Evolutionary conservation across 2,797 vertebrate genomes (phyloP).

Genomic region (Benthosema pterotum): DNA sequence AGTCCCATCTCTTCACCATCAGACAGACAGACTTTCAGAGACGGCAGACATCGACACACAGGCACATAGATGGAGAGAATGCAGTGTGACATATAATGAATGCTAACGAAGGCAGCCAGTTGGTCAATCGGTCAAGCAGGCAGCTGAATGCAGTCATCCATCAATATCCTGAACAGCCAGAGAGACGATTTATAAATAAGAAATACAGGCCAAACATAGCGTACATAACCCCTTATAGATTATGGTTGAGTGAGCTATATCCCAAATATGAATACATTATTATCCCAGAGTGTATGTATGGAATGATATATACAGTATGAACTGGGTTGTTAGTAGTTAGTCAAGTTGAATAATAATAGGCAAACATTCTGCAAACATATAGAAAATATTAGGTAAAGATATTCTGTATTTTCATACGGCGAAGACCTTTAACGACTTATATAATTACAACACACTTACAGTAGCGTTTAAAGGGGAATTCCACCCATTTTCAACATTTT

Average conservation of each 20-base stretch:
- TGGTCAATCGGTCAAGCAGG: slow-evolving; percentile 1
- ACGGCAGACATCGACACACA: slow-evolving; percentile 38
- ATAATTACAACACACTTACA: no score
- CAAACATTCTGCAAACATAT: no score
- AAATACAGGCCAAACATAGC: not conserved
- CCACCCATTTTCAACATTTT: no score
- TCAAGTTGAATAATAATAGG: no score
- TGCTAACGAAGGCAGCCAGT: slow-evolving; percentile 18
- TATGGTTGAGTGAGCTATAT: slow-evolving; percentile 9
- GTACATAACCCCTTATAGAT: not conserved
- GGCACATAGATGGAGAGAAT: slow-evolving; percentile 18
- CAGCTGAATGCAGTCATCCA: not conserved
- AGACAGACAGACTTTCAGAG: slow-evolving; percentile 11
- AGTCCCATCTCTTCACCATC: slow-evolving; percentile 6
- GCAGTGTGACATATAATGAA: slow-evolving; percentile 45
- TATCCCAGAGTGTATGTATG: slow-evolving; percentile 8
- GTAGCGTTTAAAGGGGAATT: no score
- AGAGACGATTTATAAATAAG: slow-evolving; percentile 6
- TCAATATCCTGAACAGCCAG: slow-evolving; percentile 13
- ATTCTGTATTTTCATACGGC: no score
- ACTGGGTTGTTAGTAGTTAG: not conserved
- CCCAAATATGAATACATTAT: slow-evolving; percentile 3
- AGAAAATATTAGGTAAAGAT: no score
- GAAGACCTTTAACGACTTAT: no score
- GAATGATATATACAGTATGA: not conserved